These are phyloP conservation scores for Neodon shergylaensis DNA, from an alignment of 2,113 vertebrate species.

Conservation along the genomic window DNA sequence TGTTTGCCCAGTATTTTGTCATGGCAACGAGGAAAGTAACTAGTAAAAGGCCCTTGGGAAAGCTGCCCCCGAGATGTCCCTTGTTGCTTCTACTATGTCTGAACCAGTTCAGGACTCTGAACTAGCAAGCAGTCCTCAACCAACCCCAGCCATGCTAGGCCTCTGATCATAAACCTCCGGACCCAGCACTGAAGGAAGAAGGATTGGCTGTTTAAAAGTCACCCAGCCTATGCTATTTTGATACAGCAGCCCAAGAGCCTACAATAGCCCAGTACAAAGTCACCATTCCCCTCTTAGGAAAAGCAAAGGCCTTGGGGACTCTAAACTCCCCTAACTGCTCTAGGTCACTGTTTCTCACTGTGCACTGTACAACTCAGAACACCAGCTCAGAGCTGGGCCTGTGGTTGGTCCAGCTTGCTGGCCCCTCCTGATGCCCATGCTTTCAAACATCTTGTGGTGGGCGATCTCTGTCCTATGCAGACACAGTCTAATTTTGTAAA, in stretches of 20 bases:
- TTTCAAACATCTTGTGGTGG: background rate
- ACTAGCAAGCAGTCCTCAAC: background rate
- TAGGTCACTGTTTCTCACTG: background rate
- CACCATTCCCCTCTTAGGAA: background rate
- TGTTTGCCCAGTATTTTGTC: too few species aligned
- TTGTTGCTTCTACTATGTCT: background rate
- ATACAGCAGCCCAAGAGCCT: background rate
- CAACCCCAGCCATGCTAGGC: background rate
- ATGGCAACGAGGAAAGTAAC: background rate
- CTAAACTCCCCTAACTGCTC: background rate
- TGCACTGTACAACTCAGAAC: background rate
- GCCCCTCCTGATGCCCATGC: background rate
- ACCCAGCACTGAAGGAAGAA: background rate
- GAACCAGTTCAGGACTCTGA: background rate
- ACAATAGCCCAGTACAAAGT: rapidly evolving
- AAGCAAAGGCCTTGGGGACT: background rate
- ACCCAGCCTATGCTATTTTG: background rate
- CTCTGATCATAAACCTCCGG: background rate
- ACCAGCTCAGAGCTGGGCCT: background rate
- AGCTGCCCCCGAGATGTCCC: background rate
- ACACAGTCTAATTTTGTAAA: background rate
- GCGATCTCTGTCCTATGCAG: background rate
- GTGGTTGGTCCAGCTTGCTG: rapidly evolving
- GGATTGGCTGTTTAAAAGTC: background rate
- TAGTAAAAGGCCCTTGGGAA: background rate